A percentile compares a stretch with the other conserved stretches of the same genome.
Conservation (phyloP, 1,140 invertebrate species). For the Drosophila grimshawi region DNA sequence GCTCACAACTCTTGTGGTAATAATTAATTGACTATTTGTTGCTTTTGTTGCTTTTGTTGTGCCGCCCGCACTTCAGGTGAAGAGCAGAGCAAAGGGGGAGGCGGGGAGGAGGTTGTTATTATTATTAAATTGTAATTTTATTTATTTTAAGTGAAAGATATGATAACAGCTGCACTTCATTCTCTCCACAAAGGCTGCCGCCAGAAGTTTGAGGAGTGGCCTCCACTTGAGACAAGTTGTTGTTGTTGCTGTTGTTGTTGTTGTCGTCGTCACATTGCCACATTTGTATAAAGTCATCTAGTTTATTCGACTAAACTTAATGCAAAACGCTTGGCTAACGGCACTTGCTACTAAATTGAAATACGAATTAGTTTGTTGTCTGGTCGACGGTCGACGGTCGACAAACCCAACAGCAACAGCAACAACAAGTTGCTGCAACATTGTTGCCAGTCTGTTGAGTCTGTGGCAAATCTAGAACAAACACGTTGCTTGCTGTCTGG, state of each 20-base stretch:
- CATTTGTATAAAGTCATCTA: conserved; percentile 68
- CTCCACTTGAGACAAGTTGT: not conserved
- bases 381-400: not conserved
- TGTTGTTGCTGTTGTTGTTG: not conserved
- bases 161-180: conserved; percentile 62
- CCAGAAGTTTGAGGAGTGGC: conserved; percentile 11
- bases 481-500: conserved; percentile 22
- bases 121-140: conserved; percentile 82
- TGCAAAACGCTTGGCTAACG: conserved; percentile 61
- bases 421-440: conserved; percentile 68
- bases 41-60: conserved; percentile 76
- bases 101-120: not conserved
- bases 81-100: not conserved
- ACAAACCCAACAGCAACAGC: no score
- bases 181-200: conserved; percentile 54
- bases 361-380: conserved; percentile 17
- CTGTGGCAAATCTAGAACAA: conserved; percentile 65
- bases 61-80: conserved; percentile 49
- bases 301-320: conserved; percentile 71
- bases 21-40: conserved; percentile 83
- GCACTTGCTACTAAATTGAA: conserved; percentile 33
- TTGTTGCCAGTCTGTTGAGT: conserved; percentile 48
- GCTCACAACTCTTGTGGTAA: conserved; percentile 52
- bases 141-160: conserved; percentile 82
- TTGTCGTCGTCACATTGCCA: conserved; percentile 53